Base-by-base conservation (phyloP, 2,797 vertebrate genomes). In the Morelia viridis region DNA sequence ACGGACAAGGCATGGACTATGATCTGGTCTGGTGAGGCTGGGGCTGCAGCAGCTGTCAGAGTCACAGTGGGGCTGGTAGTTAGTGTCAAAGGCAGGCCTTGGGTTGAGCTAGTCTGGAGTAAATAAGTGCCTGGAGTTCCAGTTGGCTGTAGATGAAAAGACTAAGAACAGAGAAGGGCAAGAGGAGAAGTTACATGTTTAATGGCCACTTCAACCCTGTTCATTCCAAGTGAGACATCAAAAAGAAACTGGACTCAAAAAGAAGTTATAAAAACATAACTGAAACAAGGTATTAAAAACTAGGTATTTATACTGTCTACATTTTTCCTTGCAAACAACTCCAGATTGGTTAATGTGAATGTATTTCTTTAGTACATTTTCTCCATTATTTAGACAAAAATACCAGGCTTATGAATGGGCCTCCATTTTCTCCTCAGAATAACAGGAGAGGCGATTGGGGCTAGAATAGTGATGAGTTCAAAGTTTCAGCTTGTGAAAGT, bases 81-180 rank as follows among this genome's bases (percentile, higher is more conserved):
- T 92, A 99, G 95, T 0, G 99, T 98, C 58, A 99, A 96, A 0
- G 99, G 99, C 35, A 99, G 98, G 80, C 98, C 98, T 97, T 99
- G 99, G 97, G 96, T 99, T 90, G 99, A 98, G 89, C 98, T 98
- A 0, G 99, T 99, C 96, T 99, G 99, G 91, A 99, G 98, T 94
- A 98, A 98, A 96, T 99, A 99, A 7, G 99, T 99, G 46, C 99
- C 99, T 5, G 99, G 99, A 9, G 99, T 99, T 92, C 99, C 98
- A 5, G 99, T 99, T 0, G 99, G 99, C 97, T 99, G 99, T 88
- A 99, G 98, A 94, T 99, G 99, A 96, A 99, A 99, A 65, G 99
- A 99, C 99, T 99, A 64, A 3, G 87, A 85, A 95, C 94, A 87
- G 95, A 80, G 2, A 88, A 28, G 88, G 46, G 58, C 90, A 3